Conservation (phyloP, 2,888 invertebrate species). For the Thecophora atra region DNA sequence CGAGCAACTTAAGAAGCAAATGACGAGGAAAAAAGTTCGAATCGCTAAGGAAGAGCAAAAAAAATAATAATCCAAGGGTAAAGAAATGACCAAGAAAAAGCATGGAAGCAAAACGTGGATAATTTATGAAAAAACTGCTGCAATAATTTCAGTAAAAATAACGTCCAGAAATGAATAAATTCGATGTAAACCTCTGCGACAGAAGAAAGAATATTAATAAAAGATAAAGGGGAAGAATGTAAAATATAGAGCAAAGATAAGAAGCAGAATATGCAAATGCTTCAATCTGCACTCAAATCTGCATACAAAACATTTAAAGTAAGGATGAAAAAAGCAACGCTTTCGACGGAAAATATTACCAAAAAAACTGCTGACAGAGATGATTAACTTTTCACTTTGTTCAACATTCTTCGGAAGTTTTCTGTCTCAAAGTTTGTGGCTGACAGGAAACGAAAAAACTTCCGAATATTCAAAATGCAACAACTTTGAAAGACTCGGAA, state of each 20-base stretch:
- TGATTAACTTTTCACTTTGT: not conserved
- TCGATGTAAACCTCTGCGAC: not conserved
- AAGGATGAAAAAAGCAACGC: not conserved
- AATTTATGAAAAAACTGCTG: not conserved
- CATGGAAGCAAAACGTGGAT: not conserved
- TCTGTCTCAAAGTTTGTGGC: not conserved
- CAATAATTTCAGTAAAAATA: conserved; percentile 1
- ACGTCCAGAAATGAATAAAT: not conserved
- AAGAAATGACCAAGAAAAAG: not conserved
- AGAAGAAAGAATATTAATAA: not conserved
- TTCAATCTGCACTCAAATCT: too few species aligned
- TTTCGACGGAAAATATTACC: not conserved
- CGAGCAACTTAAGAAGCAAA: not conserved
- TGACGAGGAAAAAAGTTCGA: conserved; percentile 1
- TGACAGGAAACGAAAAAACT: too few species aligned
- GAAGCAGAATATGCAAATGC: too few species aligned
- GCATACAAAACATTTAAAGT: not conserved
- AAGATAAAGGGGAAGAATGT: not conserved
- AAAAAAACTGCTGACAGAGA: conserved; percentile 3
- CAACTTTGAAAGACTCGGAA: too few species aligned
- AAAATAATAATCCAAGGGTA: not conserved
- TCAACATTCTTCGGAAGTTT: not conserved
- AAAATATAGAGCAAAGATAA: not conserved
- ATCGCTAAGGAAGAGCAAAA: not conserved
- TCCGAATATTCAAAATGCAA: too few species aligned